Percentiles rank a stretch among this genome's conserved stretches.
Conservation (phyloP, 2,888 invertebrate species). For the Nipponacmea schrenckii region DNA sequence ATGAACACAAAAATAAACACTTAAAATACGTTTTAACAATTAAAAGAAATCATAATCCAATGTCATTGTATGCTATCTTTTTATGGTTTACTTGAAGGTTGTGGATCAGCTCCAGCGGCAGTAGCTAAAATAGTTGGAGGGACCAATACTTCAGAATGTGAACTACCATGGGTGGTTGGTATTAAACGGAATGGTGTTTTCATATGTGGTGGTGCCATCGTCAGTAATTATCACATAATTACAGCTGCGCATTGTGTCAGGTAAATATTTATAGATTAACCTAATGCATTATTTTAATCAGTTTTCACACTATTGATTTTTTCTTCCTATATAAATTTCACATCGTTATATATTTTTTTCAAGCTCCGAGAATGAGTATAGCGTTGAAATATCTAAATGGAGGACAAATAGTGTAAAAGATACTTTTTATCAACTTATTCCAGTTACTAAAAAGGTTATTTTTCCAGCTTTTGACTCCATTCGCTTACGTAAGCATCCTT, state of each 20-base stretch:
- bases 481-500: not conserved
- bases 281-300: not conserved
- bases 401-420: not conserved
- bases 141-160: not conserved
- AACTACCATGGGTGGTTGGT: constrained; percentile 27
- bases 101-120: not conserved
- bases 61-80: too few species aligned
- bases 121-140: constrained; percentile 12
- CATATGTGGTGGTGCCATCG: constrained; percentile 20
- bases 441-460: not conserved
- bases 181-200: constrained; percentile 15
- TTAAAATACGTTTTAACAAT: too few species aligned
- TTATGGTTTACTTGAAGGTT: too few species aligned
- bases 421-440: not conserved
- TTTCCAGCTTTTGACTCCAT: not conserved
- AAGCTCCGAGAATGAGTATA: not conserved
- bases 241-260: constrained; percentile 25
- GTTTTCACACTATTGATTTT: not conserved
- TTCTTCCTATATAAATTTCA: not conserved
- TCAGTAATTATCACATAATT: constrained; percentile 18
- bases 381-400: not conserved
- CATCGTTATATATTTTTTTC: not conserved
- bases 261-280: not conserved
- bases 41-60: too few species aligned
- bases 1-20: too few species aligned